Evolutionary conservation across 1,140 invertebrate genomes (phyloP), one percentile per base, ranked within the genome.

Genomic region (Trissolcus basalis): DNA sequence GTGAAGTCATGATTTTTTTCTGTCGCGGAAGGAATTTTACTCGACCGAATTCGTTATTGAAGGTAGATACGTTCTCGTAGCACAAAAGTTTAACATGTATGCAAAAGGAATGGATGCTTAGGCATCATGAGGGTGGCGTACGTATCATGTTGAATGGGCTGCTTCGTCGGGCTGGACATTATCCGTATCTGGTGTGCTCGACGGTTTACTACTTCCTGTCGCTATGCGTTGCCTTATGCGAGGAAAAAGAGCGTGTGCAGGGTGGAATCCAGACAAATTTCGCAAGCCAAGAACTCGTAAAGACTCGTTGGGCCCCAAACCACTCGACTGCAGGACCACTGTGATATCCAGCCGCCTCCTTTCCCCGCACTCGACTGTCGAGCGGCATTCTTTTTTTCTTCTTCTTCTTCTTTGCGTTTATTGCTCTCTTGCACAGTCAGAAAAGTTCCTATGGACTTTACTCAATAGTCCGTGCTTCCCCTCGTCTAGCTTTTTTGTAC

Each of bases 211-310:
- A 80, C 81, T 82, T 80, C 81, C 84, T 82, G 81, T 75, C 54
- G 78, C 72, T 59, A 33, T 73, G 65, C 73, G 47, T 27, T 78
- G 54, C 44, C 51, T 50, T 51, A 50, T 33, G 74, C 47, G 47
- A 61, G 74, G 76, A 54, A 78, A 73, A 72, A 69, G 63, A 76
- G 48, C 39, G 68, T 72, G 55, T 72, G 55, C 56, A 44, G 67
- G 60, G 19, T 80, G 81, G 79, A 80, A 74, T 80, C 80, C 81
- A 83, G 82, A 84, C 84, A 81, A 87, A 87, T 86, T 86, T 85
- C 65, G 80, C 81, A 69, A 85, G 84, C 83, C 83, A 83, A 85
- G 73, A 85, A 81, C 85, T 87, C 86, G 84, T 86, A 87, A 87
- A 87, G 83, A 79, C 77, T 59, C 63, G 74, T 61, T 48, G 45